These are phyloP conservation scores for Coenonympha arcania DNA, from an alignment of 2,888 invertebrate species.

Conservation along the genomic window DNA sequence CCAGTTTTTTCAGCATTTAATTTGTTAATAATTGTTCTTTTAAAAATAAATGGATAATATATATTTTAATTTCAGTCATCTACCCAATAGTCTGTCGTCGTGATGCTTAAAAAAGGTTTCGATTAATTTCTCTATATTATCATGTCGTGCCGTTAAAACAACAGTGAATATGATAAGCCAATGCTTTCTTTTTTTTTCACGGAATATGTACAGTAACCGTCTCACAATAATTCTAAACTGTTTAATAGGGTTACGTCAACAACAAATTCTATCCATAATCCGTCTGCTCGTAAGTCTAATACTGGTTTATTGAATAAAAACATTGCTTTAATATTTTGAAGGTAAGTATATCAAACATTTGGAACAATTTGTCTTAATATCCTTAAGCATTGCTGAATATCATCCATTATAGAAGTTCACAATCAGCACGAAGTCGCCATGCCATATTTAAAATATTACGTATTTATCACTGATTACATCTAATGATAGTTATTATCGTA, in stretches of 20 bases:
- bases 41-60: too few relatives aligned
- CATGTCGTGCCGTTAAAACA: neutral
- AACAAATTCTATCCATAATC: conserved; percentile 25
- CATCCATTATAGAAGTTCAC: conserved; percentile 35
- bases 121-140: too few relatives aligned
- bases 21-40: too few relatives aligned
- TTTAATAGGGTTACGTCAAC: conserved; percentile 11
- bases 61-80: too few relatives aligned
- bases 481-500: conserved; percentile 5
- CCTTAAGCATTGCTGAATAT: neutral
- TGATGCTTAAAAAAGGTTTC: too few relatives aligned
- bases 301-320: conserved; percentile 18
- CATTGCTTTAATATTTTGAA: too few relatives aligned
- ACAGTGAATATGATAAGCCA: neutral
- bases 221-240: conserved; percentile 22
- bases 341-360: neutral
- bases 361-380: neutral
- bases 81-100: too few relatives aligned
- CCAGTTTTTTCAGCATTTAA: too few relatives aligned
- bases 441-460: conserved; percentile 2
- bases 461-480: neutral
- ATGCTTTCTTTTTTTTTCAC: conserved; percentile 4
- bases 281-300: conserved; percentile 29
- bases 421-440: conserved; percentile 67
- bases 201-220: conserved; percentile 19